Evolutionary conservation across 2,797 vertebrate genomes (phyloP), one percentile per base, ranked within the genome.

Genomic region (Lagodon rhomboides): DNA sequence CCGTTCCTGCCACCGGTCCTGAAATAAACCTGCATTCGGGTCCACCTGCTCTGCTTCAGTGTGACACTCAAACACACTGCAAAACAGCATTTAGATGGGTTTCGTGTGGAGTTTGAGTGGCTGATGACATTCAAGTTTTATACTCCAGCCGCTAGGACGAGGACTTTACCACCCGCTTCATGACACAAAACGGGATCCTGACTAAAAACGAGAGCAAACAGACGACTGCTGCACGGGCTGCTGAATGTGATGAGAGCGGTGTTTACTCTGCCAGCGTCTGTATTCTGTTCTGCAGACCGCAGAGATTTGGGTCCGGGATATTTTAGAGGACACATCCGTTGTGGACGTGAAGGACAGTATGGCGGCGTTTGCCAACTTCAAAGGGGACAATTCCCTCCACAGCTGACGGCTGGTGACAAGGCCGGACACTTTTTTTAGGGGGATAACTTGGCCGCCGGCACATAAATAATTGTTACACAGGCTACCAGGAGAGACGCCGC

Each of bases 311-410:
- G 55, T n/a, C 68, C 46, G 68, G 60, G 75, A 62, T 70, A 38
- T 79, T 89, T 89, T 78, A 73, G 81, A 84, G 83, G 75, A 79
- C 70, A 56, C 63, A 55, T 74, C 56, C 47, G 58, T 58, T 64
- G 73, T 67, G 66, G 47, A 73, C 70, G 63, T 77, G 77, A 82
- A 53, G 73, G 63, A 22, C 27, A 30, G 70, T 44, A 54, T 12
- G 27, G 38, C 75, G 62, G 80, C 72, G 86, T 68, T 79, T 70
- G 73, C 55, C 62, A 71, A 82, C 82, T 89, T 91, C 75, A 92
- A 89, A 86, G 75, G 66, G 54, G 34, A 65, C 44, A 34, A 62
- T 81, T 89, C 79, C 65, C 79, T 22, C 38, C 38, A 51, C 51
- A 53, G 77, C 78, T 83, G 68, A 86, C 66, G 77, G 75, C 72